Evolutionary conservation across 2,113 vertebrate species (phyloP).

Genomic region (Podarcis cretensis): DNA sequence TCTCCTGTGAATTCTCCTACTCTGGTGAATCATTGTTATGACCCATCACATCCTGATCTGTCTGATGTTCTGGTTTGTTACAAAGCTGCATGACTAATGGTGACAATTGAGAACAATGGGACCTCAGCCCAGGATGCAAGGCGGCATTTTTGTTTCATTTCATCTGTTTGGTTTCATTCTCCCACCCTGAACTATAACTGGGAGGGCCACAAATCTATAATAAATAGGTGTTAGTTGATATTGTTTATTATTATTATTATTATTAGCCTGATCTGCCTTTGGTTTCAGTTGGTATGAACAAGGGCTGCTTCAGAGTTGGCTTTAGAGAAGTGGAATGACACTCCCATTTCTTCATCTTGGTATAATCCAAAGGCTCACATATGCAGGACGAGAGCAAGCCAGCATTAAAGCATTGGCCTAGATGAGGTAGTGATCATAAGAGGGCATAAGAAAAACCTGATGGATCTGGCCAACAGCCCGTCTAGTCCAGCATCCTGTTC

Average conservation of each 20-base stretch:
- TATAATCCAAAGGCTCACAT: not conserved
- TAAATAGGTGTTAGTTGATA: not conserved
- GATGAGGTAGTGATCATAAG: too few relatives aligned
- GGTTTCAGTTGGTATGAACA: not conserved
- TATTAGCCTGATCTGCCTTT: not conserved
- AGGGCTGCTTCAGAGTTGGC: not conserved
- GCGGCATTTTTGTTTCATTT: rapidly evolving
- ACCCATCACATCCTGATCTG: not conserved
- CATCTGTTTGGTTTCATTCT: not conserved
- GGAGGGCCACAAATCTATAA: not conserved
- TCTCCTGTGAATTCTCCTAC: not conserved
- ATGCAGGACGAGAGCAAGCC: not conserved
- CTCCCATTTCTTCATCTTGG: not conserved
- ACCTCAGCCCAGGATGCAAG: not conserved
- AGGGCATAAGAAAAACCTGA: too few relatives aligned
- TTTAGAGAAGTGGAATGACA: not conserved
- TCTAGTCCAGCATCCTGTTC: too few relatives aligned
- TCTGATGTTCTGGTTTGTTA: rapidly evolving
- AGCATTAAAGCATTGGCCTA: not conserved
- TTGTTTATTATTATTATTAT: rapidly evolving
- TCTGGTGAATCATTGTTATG: rapidly evolving
- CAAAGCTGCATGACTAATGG: rapidly evolving
- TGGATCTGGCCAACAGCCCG: too few relatives aligned
- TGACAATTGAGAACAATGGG: not conserved
- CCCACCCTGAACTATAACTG: not conserved